Percentiles rank a stretch among this genome's conserved stretches.
Conservation (phyloP, 2,888 invertebrate genomes). For the Ferrisia virgata region DNA sequence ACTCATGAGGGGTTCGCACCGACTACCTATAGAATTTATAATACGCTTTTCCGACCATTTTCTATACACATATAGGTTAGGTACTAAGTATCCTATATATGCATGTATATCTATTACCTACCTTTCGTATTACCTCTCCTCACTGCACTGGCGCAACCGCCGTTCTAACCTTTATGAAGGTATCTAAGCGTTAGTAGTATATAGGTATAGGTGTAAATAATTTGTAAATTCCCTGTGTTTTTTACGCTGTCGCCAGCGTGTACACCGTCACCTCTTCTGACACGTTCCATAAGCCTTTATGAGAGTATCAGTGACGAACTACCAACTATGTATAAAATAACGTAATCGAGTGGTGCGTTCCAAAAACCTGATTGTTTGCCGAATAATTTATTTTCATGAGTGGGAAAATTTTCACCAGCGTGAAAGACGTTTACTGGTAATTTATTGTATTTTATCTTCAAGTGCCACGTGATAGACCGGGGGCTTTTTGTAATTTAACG, state of each 20-base stretch:
- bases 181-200: not conserved
- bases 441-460: no score
- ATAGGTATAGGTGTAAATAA: not conserved
- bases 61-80: no score
- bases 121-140: not conserved
- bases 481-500: no score
- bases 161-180: not conserved
- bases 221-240: constrained; percentile 16
- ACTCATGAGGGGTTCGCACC: not conserved
- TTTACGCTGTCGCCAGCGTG: not conserved
- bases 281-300: not conserved
- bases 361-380: not conserved
- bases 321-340: no score
- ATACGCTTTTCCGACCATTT: constrained; percentile 16
- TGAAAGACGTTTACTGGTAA: no score
- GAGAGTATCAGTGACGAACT: not conserved
- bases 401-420: no score
- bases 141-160: no score
- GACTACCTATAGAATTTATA: constrained; percentile 6
- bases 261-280: not conserved
- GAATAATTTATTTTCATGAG: no score
- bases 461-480: no score
- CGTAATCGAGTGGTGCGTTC: not conserved
- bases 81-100: not conserved
- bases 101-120: not conserved